A percentile compares a stretch with the other conserved stretches of the same genome.
These are phyloP conservation scores for Columba janthina DNA, from an alignment of 2,113 vertebrate species.

Conservation along the genomic window DNA sequence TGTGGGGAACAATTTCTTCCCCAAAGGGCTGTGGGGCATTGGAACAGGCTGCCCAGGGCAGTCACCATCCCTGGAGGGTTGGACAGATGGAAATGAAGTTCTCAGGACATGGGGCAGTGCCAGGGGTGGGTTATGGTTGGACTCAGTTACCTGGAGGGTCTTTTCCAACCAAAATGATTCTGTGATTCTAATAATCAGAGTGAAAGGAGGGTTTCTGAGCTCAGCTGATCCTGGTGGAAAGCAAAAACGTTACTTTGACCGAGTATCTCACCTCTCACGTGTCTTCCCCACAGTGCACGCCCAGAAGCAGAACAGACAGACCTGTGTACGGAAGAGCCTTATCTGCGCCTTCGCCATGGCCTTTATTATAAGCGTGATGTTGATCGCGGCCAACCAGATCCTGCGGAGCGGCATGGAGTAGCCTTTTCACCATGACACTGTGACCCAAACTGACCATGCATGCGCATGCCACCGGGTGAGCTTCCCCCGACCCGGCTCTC, in stretches of 20 bases:
- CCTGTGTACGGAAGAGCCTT: slow-evolving; percentile 97
- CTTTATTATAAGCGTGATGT: slow-evolving; percentile 99
- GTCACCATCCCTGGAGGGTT: too few species aligned
- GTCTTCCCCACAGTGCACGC: slow-evolving; percentile 85
- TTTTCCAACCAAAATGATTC: too few species aligned
- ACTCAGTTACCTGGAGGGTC: too few species aligned
- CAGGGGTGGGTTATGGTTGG: too few species aligned
- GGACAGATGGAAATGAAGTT: too few species aligned
- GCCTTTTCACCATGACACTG: slow-evolving; percentile 71
- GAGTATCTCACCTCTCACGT: neutral
- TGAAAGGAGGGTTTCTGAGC: neutral
- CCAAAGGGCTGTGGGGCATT: too few species aligned
- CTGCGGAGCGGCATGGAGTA: slow-evolving; percentile 99
- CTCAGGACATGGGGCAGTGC: too few species aligned
- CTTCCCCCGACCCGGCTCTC: slow-evolving; percentile 71
- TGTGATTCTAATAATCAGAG: neutral
- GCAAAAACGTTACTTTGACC: rapidly evolving
- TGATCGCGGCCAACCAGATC: slow-evolving; percentile 99
- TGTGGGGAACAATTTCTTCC: too few species aligned
- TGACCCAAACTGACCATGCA: slow-evolving; percentile 82
- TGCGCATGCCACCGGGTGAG: slow-evolving; percentile 86
- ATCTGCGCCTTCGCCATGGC: slow-evolving; percentile 99
- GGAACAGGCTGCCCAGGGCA: too few species aligned
- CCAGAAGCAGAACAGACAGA: slow-evolving; percentile 97
- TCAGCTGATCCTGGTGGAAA: neutral